Base-by-base conservation (phyloP, 2,113 vertebrate genomes). In the Macrotis lagotis region DNA sequence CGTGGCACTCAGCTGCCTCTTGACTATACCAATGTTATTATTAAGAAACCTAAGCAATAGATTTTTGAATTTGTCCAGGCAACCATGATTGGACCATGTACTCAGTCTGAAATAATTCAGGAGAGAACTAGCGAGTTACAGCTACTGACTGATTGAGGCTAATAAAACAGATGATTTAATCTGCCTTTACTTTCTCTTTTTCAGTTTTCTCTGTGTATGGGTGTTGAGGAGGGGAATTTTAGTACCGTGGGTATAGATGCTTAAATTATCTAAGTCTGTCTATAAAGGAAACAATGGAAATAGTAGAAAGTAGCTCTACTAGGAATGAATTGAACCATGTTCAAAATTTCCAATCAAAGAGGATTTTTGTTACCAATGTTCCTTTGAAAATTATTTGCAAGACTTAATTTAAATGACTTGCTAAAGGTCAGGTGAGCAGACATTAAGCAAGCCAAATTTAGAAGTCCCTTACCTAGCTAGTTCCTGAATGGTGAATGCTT, bases 391-490 rank as follows among this genome's bases (percentile, higher is more conserved):
- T 93, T 94, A 92, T 90, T 88, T 92, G 22, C 3, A 88, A 93
- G 11, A 52, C 92, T 24, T 94, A 22, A 90, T 96, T 93, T 74
- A 48, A 96, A 93, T 93, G 83, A 53, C 50, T 95, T 96, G 92
- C 74, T 37, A 96, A 92, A 94, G 94, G 94, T 74, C n/a, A 90
- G 95, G 44, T 93, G 96, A 44, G 16, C 47, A 94, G 74, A 91
- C 88, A 95, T 51, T 95, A 92, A 96, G 49, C 59, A 55, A 94
- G 59, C 28, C 47, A 83, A 94, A 26, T 9, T 19, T 91, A 88
- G n/a, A 93, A 94, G 94, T 51, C 6, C 3, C 94, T 91, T 48
- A 91, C 52, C 49, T 90, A 91, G 37, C 92, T 52, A 94, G 53
- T 95, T 96, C 53, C 47, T 96, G 44, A 74, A 22, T n/a, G 16